These are phyloP conservation scores for Eristalis pertinax DNA, from an alignment of 2,888 invertebrate species.

Conservation along the genomic window DNA sequence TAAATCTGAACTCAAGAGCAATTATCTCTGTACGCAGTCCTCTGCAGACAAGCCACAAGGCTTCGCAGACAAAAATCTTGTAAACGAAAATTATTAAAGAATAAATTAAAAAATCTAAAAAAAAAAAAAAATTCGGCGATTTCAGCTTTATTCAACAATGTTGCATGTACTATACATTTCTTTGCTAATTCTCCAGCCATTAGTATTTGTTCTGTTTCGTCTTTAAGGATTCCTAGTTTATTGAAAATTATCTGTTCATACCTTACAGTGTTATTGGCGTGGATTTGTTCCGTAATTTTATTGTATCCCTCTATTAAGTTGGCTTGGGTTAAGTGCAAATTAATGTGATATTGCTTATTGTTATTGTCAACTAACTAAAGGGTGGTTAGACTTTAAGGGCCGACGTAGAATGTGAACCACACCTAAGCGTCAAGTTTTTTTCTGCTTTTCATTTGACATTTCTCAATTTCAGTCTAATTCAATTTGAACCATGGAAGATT, in stretches of 20 bases:
- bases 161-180: conserved; percentile 46
- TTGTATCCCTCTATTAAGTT: conserved; percentile 25
- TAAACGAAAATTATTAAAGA: too few relatives aligned
- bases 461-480: too few relatives aligned
- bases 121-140: too few relatives aligned
- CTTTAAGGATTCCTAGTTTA: conserved; percentile 6
- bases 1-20: too few relatives aligned
- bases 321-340: not conserved
- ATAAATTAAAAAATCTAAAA: too few relatives aligned
- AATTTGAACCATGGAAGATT: too few relatives aligned
- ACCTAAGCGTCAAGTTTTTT: not conserved
- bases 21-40: too few relatives aligned
- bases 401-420: too few relatives aligned
- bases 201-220: conserved; percentile 32
- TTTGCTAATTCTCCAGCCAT: conserved; percentile 49
- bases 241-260: conserved; percentile 23
- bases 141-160: conserved; percentile 49
- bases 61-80: too few relatives aligned
- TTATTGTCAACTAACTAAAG: not conserved
- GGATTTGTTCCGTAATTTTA: conserved; percentile 10
- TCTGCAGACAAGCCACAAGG: too few relatives aligned
- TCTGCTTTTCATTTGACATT: too few relatives aligned
- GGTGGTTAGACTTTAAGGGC: too few relatives aligned
- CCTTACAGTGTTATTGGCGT: not conserved
- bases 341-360: not conserved